A percentile compares a stretch with the other conserved stretches of the same genome.
These are phyloP conservation scores for Muntiacus reevesi DNA, from an alignment of 2,113 vertebrate species.

Conservation along the genomic window DNA sequence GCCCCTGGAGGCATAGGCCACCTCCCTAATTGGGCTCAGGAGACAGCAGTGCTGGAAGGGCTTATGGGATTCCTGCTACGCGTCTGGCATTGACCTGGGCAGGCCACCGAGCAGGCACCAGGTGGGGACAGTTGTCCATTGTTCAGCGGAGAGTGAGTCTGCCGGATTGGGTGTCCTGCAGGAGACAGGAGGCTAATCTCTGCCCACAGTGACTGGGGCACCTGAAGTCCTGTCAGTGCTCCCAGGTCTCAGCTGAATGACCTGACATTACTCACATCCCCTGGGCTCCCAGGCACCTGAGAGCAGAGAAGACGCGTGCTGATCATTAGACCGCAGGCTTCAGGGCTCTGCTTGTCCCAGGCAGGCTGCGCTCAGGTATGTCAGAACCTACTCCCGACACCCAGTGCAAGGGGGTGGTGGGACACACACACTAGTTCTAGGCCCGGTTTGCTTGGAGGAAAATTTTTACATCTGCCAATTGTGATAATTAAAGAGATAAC, in stretches of 20 bases:
- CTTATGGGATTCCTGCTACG: neutral
- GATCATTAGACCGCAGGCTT: constrained; percentile 48
- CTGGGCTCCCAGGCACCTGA: constrained; percentile 58
- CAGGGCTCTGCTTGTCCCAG: neutral
- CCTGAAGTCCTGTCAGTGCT: constrained; percentile 80
- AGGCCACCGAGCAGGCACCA: constrained; percentile 19
- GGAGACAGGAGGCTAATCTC: constrained; percentile 77
- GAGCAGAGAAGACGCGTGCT: constrained; percentile 6
- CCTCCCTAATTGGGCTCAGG: neutral
- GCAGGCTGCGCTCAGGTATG: neutral
- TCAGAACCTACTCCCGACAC: neutral
- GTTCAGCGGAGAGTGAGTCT: constrained; percentile 80
- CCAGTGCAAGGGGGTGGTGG: neutral
- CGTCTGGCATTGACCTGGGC: constrained; percentile 44
- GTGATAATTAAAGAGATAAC: neutral
- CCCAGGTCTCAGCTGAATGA: constrained; percentile 81
- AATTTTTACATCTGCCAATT: neutral
- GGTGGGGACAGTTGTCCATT: constrained; percentile 79
- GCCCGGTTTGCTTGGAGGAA: neutral
- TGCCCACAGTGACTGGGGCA: constrained; percentile 71
- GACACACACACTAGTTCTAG: neutral
- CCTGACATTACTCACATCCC: constrained; percentile 83
- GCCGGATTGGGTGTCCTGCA: constrained; percentile 80
- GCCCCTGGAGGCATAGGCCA: neutral
- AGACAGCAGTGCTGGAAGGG: neutral